Evolutionary conservation across 2,113 vertebrate genomes (phyloP), one percentile per base, ranked within the genome.

Genomic region (Corythornis vintsioides): DNA sequence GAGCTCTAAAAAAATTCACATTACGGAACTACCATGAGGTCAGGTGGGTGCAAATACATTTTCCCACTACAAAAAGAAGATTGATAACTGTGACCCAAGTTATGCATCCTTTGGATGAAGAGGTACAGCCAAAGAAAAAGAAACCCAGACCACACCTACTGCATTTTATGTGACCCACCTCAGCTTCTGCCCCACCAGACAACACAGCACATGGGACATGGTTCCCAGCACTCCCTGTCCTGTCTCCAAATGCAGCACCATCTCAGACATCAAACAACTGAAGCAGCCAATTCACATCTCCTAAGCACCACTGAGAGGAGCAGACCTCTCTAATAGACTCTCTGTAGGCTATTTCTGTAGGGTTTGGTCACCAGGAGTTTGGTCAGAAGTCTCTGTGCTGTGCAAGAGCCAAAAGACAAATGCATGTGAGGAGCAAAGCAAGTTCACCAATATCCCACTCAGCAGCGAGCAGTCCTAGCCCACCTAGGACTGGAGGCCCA

Each of bases 1-100:
- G 13, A 50, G 17, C 38, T 66, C 47, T 24, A 1, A 40, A 5
- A 5, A 21, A 33, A 29, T 12, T 38, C 31, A 12, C 3, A 0
- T 1, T 16, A 53, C 38, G 47, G 43, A 56, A 2, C 7, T 4
- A 2, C 64, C 25, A 0, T 0, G 12, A 24, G 5, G 50, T 20
- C 45, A 29, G 26, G 10, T 6, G 2, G 0, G 11, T 38, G 55
- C 2, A 75, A 78, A 82, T 9, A 2, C 1, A 6, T 79, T 86
- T 82, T 55, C 31, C 55, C 10, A 4, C 25, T 11, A 2, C 10
- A 12, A 18, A 35, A 72, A 73, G 10, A 22, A 76, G 76, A 2
- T 4, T 52, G 83, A 6, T 47, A 33, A 4, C 42, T 0, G 0
- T 16, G 52, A 10, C 35, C 40, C 57, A 25, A 24, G 26, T 13